phyloP scores from a whole-genome alignment of 1,140 invertebrate species.

The Meloidogyne floridensis region DNA sequence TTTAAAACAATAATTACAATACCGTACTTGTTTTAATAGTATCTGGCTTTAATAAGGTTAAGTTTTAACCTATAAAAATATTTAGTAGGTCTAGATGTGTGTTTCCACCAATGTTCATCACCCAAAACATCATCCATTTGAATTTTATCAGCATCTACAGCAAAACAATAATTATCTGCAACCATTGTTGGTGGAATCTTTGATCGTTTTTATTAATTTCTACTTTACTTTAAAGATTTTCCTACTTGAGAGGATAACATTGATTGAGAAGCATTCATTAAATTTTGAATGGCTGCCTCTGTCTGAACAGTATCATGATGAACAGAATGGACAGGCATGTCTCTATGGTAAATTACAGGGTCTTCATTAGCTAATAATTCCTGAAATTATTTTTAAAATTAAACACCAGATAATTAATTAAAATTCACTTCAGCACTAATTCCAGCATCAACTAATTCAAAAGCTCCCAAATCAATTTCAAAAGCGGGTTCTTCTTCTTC shows the following conservation, averaged over 20 bases:
- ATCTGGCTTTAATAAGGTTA: background rate
- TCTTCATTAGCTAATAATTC: constrained; percentile 60
- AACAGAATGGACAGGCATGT: constrained; percentile 65
- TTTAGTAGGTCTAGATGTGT: constrained; percentile 63
- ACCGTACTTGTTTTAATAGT: too few species aligned
- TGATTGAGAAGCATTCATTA: constrained; percentile 61
- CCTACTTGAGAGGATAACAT: constrained; percentile 60
- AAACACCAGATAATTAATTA: background rate
- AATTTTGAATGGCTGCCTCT: constrained; percentile 64
- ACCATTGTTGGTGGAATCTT: constrained; percentile 56
- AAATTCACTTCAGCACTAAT: constrained; percentile 53
- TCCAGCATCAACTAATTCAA: constrained; percentile 63
- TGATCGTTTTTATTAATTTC: background rate
- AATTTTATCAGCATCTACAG: constrained; percentile 59
- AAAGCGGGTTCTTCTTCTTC: constrained; percentile 40
- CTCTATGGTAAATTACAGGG: constrained; percentile 63
- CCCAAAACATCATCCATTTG: constrained; percentile 63
- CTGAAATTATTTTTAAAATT: constrained; percentile 12
- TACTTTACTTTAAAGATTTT: background rate
- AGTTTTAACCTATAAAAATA: constrained; percentile 50
- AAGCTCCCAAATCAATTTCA: constrained; percentile 63
- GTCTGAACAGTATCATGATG: constrained; percentile 66
- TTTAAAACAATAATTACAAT: too few species aligned
- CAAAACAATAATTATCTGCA: constrained; percentile 65
- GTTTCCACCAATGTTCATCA: constrained; percentile 65